Evolutionary conservation across 1,140 invertebrate genomes (phyloP), one percentile per base, ranked within the genome.

Genomic region (Triops cancriformis): DNA sequence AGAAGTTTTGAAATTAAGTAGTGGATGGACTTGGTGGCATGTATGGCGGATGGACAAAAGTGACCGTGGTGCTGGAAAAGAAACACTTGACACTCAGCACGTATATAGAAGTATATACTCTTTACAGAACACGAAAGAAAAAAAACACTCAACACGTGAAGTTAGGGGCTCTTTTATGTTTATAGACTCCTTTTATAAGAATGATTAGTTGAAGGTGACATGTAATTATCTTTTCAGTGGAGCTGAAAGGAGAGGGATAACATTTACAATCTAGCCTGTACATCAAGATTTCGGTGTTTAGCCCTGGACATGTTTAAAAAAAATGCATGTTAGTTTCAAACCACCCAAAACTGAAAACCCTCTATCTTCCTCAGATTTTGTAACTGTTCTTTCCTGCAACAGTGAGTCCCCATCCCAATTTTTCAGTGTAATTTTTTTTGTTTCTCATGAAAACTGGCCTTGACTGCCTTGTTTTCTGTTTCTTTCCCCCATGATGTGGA

Each of bases 21-120:
- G 31, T 37, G 31, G 31, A 37, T 64, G 51, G n/a, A 64, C 23
- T 64, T 64, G 4, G 7, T 37, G 31, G 31, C 31, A 37, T 37
- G 31, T 37, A 2, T 4, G 31, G 7, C 2, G 7, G 31, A 37
- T 37, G 31, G 31, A 37, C 51, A 5, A 0, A 64, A 64, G 23
- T 64, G 51, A 64, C 18, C 18, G 51, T 64, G 51, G 51, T 64
- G 51, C 51, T 64, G 51, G 51, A 6, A 23, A 64, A 64, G 23
- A 64, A 14, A 9, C 18, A 23, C 51, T 12, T 23, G 23, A 64
- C 51, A 18, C 18, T 23, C n/a, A 64, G 23, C 51, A 64, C 51
- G 51, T 64, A 64, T 64, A 64, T 64, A 64, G 14, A 64, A 64
- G 23, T 64, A 64, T 64, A 64, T 64, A 64, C 51, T 64, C 51